A percentile compares a stretch with the other conserved stretches of the same genome.
Evolutionary conservation across 2,888 invertebrate species (phyloP).

Genomic region (Busseola fusca): DNA sequence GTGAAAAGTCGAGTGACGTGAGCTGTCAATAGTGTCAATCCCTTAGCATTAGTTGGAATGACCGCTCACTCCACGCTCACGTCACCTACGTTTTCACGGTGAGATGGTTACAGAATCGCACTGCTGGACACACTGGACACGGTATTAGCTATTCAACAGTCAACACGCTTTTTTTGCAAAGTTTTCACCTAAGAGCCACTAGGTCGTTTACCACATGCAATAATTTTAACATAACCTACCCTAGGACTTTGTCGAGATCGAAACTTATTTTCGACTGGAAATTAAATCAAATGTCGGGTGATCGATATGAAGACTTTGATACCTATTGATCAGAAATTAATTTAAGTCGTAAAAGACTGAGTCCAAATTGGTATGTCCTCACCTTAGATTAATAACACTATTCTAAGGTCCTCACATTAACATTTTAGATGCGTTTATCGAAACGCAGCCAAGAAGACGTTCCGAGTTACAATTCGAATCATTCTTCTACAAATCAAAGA

Average conservation of each 20-base stretch:
- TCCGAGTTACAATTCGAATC: neutral
- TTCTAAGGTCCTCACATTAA: neutral
- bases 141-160: neutral
- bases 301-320: neutral
- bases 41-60: too few species aligned
- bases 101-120: too few species aligned
- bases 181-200: neutral
- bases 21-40: too few species aligned
- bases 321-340: neutral
- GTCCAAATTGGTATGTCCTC: neutral
- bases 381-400: too few species aligned
- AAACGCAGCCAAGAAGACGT: neutral
- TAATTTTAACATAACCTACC: neutral
- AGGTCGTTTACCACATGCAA: neutral
- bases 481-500: neutral
- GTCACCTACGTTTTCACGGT: too few species aligned
- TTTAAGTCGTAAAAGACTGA: neutral
- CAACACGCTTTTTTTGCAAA: neutral
- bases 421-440: neutral
- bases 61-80: too few species aligned
- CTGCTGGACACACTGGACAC: neutral
- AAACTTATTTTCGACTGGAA: conserved; percentile 2
- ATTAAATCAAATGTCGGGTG: too few species aligned
- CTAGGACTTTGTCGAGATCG: neutral
- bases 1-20: too few species aligned